phyloP scores from a whole-genome alignment of 2,797 vertebrate genomes.

The Silurus aristotelis region DNA sequence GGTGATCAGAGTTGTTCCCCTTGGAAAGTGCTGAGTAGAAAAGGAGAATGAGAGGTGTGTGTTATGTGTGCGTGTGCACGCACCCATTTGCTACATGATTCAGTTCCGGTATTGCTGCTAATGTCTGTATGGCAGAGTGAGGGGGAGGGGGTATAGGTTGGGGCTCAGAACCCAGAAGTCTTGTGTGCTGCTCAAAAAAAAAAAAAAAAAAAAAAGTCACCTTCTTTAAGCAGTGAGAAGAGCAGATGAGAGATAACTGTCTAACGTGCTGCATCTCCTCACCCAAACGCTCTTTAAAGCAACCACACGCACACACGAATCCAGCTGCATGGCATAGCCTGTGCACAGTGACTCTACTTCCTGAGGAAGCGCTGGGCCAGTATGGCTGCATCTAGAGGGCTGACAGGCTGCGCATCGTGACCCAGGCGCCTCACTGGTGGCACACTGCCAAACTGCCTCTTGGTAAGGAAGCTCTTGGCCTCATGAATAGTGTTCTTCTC shows the following conservation, averaged over 20 bases:
- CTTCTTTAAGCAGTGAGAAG: conserved; percentile 27
- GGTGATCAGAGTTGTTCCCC: conserved; percentile 52
- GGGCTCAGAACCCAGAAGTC: conserved; percentile 31
- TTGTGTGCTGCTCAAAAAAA: conserved; percentile 51
- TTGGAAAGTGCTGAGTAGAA: conserved; percentile 52
- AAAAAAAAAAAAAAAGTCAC: conserved; percentile 18
- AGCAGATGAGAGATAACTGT: conserved; percentile 14
- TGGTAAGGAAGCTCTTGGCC: conserved; percentile 90
- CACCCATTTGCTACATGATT: conserved; percentile 80
- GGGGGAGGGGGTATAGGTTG: conserved; percentile 17
- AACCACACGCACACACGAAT: conserved; percentile 18
- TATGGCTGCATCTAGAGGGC: conserved; percentile 92
- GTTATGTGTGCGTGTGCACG: conserved; percentile 55
- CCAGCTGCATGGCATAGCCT: conserved; percentile 34
- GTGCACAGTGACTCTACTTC: conserved; percentile 74
- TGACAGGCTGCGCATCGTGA: conserved; percentile 94
- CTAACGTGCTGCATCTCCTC: conserved; percentile 5
- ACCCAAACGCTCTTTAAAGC: conserved; percentile 9
- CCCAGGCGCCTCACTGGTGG: conserved; percentile 92
- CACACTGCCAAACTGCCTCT: conserved; percentile 89
- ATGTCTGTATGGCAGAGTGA: conserved; percentile 34
- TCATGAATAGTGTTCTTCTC: conserved; percentile 97
- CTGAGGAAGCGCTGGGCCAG: conserved; percentile 94
- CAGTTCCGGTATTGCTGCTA: conserved; percentile 73
- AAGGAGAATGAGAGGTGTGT: conserved; percentile 47